Evolutionary conservation across 1,140 invertebrate species (phyloP), one percentile per base, ranked within the genome.

Genomic region (Papilio polytes): DNA sequence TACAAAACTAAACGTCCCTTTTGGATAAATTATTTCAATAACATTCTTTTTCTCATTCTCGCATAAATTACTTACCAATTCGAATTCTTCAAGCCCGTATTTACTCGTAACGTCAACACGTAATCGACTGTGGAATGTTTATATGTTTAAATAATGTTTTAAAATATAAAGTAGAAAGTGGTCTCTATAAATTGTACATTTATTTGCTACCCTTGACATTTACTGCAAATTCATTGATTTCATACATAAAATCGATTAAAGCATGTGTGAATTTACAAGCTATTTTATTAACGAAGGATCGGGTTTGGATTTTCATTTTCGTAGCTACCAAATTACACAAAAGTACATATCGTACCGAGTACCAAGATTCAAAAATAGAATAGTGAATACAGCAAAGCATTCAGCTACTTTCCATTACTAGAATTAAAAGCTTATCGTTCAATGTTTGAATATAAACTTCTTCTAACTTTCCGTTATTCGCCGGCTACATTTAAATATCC

Each of bases 81-180:
- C 59, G 77, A 63, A 66, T 59, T 59, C 59, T 59, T 59, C 41
- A 9, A 76, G 77, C 3, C 59, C 9, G 22, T 36, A 44, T 56
- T 41, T 4, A 78, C 56, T 77, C 1, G 18, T 41, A 76, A 10
- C 26, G n/a, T 48, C 22, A 26, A 48, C 20, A 48, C 73, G 73
- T 74, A 48, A 51, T 66, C 73, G 20, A 22, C 46, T 26, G 73
- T 51, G 73, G 73, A 74, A 48, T 51, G 44, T 44, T 22, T 51
- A 51, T 74, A 22, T 26, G 46, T 46, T 20, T 74, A 48, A 74
- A 46, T 51, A 51, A 74, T 74, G 41, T 48, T 44, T 74, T 44
- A 13, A 74, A 74, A 74, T 20, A 74, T 48, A 74, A 76, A 76
- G 74, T 76, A 76, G 74, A 76, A 76, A 76, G 74, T 76, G 44